Percentiles rank a stretch among this genome's conserved stretches.
Evolutionary conservation across 2,113 vertebrate species (phyloP).

Genomic region (Hiodon tergisus): DNA sequence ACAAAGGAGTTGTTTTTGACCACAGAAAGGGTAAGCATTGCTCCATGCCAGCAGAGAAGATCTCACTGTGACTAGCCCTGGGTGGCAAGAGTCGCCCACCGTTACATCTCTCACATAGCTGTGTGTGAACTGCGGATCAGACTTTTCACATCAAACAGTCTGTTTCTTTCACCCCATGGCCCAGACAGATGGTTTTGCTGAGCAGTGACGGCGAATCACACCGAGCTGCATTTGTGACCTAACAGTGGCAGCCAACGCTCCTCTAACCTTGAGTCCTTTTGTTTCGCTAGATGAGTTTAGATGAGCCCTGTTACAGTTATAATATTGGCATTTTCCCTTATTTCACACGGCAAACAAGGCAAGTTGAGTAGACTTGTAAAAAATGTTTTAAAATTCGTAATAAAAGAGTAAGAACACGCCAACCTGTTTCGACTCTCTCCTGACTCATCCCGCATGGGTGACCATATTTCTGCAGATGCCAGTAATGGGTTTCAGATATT

Average conservation of each 20-base stretch:
- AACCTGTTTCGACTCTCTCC: neutral
- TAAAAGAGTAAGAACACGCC: too few relatives aligned
- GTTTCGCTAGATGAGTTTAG: too few relatives aligned
- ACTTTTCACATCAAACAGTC: conserved; percentile 5
- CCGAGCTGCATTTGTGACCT: neutral
- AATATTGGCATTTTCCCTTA: too few relatives aligned
- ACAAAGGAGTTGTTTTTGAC: too few relatives aligned
- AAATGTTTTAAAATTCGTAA: too few relatives aligned
- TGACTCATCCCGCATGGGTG: neutral
- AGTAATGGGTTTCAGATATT: neutral
- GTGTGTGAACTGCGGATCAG: neutral
- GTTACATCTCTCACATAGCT: conserved; percentile 23
- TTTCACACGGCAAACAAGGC: too few relatives aligned
- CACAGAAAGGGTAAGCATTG: neutral
- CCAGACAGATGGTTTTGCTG: neutral
- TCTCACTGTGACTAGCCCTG: neutral
- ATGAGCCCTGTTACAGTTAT: too few relatives aligned
- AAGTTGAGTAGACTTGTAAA: too few relatives aligned
- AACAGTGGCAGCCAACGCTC: too few relatives aligned
- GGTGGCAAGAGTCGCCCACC: conserved; percentile 1
- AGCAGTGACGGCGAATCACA: neutral
- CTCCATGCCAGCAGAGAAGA: neutral
- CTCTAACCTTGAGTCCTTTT: too few relatives aligned
- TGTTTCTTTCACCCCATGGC: conserved; percentile 6
- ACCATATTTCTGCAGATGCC: neutral